Evolutionary conservation across 2,113 vertebrate species (phyloP), one percentile per base, ranked within the genome.

Genomic region (Nothoprocta perdicaria): DNA sequence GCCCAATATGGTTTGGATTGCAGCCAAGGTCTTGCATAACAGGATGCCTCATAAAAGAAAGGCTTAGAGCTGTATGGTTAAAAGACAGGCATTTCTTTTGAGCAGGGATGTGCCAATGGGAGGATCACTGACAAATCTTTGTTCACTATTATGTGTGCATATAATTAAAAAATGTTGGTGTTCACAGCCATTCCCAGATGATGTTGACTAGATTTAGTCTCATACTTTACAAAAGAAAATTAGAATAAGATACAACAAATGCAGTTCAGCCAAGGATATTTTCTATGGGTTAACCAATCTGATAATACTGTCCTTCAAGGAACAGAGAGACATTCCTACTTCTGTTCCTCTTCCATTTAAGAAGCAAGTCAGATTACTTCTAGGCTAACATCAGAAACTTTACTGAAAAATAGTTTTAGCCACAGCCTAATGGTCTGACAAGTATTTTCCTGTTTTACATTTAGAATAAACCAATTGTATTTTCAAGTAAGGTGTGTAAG

Each of bases 11-110:
- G 92, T 95, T 96, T 96, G 95, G 95, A 95, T 72, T 0, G 6
- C 92, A 93, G 96, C 96, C 96, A 96, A 95, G 82, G 85, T 88
- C 93, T 96, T 95, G 95, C 90, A 95, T 96, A 96, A 96, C 92
- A 96, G 96, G 94, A 97, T 93, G 95, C 95, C 89, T 95, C 93
- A 95, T 95, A 96, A 97, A 96, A 95, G 93, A 91, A 96, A 96
- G 85, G 89, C 92, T 96, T 95, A 95, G 82, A 95, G 79, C 81
- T 80, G 46, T 95, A 96, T 84, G 94, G 92, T 95, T 92, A 80
- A 94, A 94, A 95, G 88, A 92, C 84, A 95, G 81, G 38, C 58
- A 4, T 91, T 92, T 86, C 95, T 95, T 94, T 95, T 94, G 91
- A 91, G 94, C 75, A 80, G 65, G 86, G 81, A 96, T 96, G 84